Conservation (phyloP, 2,888 invertebrate species). For the Branchellion lobata region DNA sequence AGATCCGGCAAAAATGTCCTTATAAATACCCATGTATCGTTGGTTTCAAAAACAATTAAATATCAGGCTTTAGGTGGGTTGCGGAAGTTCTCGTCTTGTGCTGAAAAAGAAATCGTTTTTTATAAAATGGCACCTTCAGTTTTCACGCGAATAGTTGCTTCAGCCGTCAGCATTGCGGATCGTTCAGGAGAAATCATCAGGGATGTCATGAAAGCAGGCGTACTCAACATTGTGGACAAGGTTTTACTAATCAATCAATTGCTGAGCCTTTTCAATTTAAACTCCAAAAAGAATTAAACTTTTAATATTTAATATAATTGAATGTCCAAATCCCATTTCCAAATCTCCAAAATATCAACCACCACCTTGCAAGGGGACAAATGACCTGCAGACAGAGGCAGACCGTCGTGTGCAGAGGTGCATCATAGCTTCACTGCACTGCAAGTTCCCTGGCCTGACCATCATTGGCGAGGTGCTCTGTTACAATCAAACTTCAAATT, state of each 20-base stretch:
- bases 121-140: slow-evolving; percentile 33
- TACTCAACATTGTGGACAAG: slow-evolving; percentile 87
- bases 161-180: slow-evolving; percentile 76
- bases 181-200: slow-evolving; percentile 85
- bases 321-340: too few relatives aligned
- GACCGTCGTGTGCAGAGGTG: slow-evolving; percentile 91
- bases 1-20: not conserved
- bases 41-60: too few relatives aligned
- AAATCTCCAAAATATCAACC: not conserved
- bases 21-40: not conserved
- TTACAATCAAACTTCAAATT: slow-evolving; percentile 2
- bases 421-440: slow-evolving; percentile 81
- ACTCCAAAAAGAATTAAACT: too few relatives aligned
- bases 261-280: too few relatives aligned
- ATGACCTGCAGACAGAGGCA: slow-evolving; percentile 96
- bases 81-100: not conserved
- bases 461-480: slow-evolving; percentile 74
- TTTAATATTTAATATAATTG: too few relatives aligned
- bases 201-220: slow-evolving; percentile 84
- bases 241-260: slow-evolving; percentile 20
- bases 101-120: too few relatives aligned
- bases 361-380: slow-evolving; percentile 65
- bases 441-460: slow-evolving; percentile 72
- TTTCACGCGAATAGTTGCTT: slow-evolving; percentile 68
- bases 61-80: not conserved